Conservation (phyloP, 2,888 invertebrate species). For the Melanargia galathea region DNA sequence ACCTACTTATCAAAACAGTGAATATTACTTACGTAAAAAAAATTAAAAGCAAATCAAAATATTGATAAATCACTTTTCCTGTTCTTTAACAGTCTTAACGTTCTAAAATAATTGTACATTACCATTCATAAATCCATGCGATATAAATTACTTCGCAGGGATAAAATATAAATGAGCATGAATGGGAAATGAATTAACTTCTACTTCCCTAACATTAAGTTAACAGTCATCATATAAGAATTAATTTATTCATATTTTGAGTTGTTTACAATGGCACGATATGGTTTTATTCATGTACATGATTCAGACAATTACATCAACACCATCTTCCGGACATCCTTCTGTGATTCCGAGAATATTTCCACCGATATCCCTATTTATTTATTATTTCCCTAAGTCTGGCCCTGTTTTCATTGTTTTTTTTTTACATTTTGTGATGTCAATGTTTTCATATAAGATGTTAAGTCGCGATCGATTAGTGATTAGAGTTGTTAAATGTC, state of each 20-base stretch:
- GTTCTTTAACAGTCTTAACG: not conserved
- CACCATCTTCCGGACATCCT: slow-evolving; percentile 30
- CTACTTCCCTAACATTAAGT: slow-evolving; percentile 10
- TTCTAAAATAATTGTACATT: no score
- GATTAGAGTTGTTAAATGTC: no score
- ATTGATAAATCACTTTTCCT: no score
- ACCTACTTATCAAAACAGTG: no score
- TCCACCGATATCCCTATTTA: slow-evolving; percentile 18
- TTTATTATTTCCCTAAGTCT: slow-evolving; percentile 40
- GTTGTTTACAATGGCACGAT: slow-evolving; percentile 22
- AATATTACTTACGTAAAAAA: no score
- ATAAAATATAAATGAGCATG: slow-evolving; percentile 15
- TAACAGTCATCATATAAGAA: slow-evolving; percentile 15
- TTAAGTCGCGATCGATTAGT: not conserved
- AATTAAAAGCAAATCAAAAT: no score
- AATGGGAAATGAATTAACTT: slow-evolving; percentile 17
- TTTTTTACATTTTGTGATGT: no score
- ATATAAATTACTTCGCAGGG: not conserved
- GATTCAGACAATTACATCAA: slow-evolving; percentile 36
- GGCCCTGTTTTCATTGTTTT: not conserved
- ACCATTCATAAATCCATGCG: not conserved
- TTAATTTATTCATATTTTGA: slow-evolving; percentile 32
- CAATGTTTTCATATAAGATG: not conserved
- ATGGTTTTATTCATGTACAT: slow-evolving; percentile 26
- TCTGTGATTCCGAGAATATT: slow-evolving; percentile 19